Conservation (phyloP, 30 jellyfish, hydroid and myxozoan species). For the Rhopilema esculentum region DNA sequence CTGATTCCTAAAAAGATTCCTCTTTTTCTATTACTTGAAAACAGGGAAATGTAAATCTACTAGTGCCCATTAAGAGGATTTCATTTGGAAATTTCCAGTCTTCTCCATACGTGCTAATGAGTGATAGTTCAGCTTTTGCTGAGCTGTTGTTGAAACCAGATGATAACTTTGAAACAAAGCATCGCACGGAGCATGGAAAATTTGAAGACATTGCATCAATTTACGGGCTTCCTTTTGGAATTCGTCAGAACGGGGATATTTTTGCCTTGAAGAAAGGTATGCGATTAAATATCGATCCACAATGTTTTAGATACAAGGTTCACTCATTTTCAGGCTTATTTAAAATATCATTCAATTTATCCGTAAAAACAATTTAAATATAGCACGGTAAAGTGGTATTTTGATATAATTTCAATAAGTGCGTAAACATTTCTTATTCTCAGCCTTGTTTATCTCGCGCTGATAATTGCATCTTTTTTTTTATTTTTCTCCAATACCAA, state of each 20-base stretch:
- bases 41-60: neutral
- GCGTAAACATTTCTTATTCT: too few species aligned
- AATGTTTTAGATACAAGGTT: neutral
- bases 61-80: neutral
- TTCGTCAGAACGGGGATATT: constrained; percentile 3
- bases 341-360: too few species aligned
- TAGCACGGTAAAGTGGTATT: too few species aligned
- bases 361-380: too few species aligned
- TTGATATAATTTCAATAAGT: too few species aligned
- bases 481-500: too few species aligned
- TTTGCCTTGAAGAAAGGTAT: neutral
- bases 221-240: constrained; percentile 9
- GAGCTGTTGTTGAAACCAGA: neutral
- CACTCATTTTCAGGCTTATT: neutral
- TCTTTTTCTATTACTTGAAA: too few species aligned
- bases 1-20: too few species aligned
- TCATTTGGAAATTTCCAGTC: neutral
- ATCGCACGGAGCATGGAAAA: neutral
- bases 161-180: neutral
- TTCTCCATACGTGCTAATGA: neutral
- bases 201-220: neutral
- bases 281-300: neutral
- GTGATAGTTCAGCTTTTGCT: neutral
- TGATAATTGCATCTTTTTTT: too few species aligned
- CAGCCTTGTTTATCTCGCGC: too few species aligned